phyloP scores from a whole-genome alignment of 2,113 vertebrate species.

The Microcebus jonahi region DNA sequence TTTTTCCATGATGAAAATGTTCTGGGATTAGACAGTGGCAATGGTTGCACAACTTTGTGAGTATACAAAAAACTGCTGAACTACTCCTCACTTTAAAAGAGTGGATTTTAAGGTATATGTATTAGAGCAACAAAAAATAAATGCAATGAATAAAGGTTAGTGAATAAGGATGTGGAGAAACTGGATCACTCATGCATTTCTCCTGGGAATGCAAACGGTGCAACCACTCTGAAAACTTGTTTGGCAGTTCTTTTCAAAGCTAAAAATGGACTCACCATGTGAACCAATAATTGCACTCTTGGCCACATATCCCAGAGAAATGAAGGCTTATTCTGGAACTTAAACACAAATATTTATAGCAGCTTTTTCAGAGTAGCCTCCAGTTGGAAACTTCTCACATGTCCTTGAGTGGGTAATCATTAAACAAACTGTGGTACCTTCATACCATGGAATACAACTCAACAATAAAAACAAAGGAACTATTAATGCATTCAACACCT shows the following conservation, averaged over 20 bases:
- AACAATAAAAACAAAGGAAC: not conserved
- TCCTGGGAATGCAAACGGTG: too few species aligned
- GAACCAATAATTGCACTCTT: not conserved
- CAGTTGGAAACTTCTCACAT: not conserved
- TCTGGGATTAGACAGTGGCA: not conserved
- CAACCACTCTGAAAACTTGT: not conserved
- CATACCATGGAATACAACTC: not conserved
- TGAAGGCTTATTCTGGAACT: not conserved
- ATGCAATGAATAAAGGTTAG: not conserved
- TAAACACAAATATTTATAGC: not conserved
- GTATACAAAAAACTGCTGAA: not conserved
- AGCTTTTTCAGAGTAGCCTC: not conserved
- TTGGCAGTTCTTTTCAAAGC: not conserved
- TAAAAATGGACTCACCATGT: not conserved
- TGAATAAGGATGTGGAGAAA: not conserved
- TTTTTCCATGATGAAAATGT: not conserved
- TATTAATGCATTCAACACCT: not conserved
- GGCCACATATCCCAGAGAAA: not conserved
- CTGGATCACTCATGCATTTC: not conserved
- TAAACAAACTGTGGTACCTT: not conserved
- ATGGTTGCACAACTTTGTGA: not conserved
- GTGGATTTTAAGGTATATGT: not conserved
- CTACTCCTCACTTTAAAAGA: not conserved
- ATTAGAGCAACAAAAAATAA: not conserved
- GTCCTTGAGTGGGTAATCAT: not conserved